Conservation (phyloP, 2,888 invertebrate genomes). For the Alentia gelatinosa region DNA sequence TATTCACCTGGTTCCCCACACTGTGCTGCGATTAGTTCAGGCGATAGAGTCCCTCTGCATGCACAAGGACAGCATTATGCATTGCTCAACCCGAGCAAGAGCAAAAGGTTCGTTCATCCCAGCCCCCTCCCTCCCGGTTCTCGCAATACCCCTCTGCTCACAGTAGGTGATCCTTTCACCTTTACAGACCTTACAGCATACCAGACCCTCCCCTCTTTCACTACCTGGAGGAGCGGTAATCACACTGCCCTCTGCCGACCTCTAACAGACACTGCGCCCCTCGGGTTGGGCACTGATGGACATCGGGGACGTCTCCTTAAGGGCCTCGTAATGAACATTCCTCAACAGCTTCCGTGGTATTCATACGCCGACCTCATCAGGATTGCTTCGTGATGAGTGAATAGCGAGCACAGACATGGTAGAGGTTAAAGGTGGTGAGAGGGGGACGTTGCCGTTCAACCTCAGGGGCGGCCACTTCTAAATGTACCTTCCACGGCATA, state of each 20-base stretch:
- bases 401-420: neutral
- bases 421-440: neutral
- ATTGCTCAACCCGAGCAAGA: too few species aligned
- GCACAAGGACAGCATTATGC: too few species aligned
- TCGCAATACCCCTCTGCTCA: neutral
- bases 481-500: too few species aligned
- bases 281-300: neutral
- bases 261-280: neutral
- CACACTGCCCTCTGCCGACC: neutral
- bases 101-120: too few species aligned
- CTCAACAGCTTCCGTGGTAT: neutral
- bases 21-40: too few species aligned
- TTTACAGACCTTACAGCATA: too few species aligned
- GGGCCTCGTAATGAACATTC: neutral
- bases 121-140: neutral
- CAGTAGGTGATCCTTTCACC: neutral
- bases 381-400: neutral
- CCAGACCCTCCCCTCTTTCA: neutral
- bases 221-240: neutral
- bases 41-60: too few species aligned
- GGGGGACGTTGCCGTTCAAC: neutral
- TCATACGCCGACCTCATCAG: neutral
- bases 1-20: too few species aligned
- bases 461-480: too few species aligned
- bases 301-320: neutral